These are phyloP conservation scores for Apis cerana DNA, from an alignment of 1,140 invertebrate genomes.

Conservation along the genomic window DNA sequence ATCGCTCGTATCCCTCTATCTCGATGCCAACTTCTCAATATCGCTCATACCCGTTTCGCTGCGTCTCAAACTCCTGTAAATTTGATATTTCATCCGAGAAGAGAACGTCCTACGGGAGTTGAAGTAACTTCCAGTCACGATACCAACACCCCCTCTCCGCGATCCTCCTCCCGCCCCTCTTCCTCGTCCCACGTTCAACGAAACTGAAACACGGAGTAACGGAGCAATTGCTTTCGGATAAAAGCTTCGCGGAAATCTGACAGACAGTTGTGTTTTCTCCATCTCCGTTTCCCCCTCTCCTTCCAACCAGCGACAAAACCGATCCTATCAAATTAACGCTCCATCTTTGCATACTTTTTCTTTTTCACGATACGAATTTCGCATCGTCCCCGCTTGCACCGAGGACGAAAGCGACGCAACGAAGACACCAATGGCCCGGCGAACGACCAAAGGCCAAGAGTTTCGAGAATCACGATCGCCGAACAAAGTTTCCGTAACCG, in stretches of 20 bases:
- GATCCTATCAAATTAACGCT: too few species aligned
- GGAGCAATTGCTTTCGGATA: not conserved
- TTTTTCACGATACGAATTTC: too few species aligned
- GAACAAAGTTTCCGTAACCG: too few species aligned
- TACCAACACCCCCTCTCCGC: not conserved
- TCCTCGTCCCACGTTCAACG: not conserved
- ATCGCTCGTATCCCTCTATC: not conserved
- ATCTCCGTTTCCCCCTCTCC: not conserved
- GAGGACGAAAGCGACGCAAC: too few species aligned
- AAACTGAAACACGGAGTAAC: conserved; percentile 8
- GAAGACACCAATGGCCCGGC: too few species aligned
- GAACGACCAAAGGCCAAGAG: too few species aligned
- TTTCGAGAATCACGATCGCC: too few species aligned
- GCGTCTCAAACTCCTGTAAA: conserved; percentile 35
- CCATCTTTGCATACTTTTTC: too few species aligned
- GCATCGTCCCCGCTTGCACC: too few species aligned
- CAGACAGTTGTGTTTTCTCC: not conserved
- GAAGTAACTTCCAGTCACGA: conserved; percentile 8
- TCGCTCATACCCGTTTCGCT: conserved; percentile 16
- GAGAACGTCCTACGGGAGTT: conserved; percentile 35
- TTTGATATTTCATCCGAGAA: conserved; percentile 50
- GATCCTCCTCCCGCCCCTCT: not conserved
- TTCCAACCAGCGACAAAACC: too few species aligned
- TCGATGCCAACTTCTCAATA: conserved; percentile 32
- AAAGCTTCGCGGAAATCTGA: not conserved